Evolutionary conservation across 2,113 vertebrate genomes (phyloP), one percentile per base, ranked within the genome.

Genomic region (Dicaeum eximium): DNA sequence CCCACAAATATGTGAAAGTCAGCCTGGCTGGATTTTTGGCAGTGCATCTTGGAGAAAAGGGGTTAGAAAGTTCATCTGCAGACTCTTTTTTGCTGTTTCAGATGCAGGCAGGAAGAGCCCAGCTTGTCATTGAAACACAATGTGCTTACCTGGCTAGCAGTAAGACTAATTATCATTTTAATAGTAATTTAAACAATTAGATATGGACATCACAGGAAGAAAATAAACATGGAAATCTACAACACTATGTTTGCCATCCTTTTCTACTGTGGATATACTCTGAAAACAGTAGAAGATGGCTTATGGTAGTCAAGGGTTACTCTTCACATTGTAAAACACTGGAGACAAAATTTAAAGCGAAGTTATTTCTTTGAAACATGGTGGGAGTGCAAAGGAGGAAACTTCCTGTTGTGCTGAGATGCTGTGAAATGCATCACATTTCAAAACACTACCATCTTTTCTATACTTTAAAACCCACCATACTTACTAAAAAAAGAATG

Each of bases 371-470:
- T 69, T 57, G 75, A 86, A 79, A 51, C 45, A 19, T 84, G 62
- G 69, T 73, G n/a, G 37, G 53, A 77, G 54, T 70, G 67, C 15
- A 78, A 89, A 89, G 61, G 51, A 91, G 51, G 56, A 87, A 71
- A 94, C 44, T 83, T 92, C 50, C 51, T 89, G 33, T 70, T 90
- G 69, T 70, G 90, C 85, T 71, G 56, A 91, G 78, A 64, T 74
- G 80, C 62, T 90, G 67, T 87, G 74, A 75, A 87, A 75, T 92
- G 57, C 37, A 79, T 58, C 30, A 58, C 56, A 42, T 78, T 84
- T 91, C 73, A 69, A 95, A 96, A 64, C 69, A 22, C 17, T 60
- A 18, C n/a, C 40, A 35, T 66, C 18, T 44, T 80, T 78, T 85
- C 64, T 22, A 60, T 53, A 37, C n/a, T 71, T 75, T 60, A 88